These are phyloP conservation scores for Sussaba pulchella DNA, from an alignment of 2,888 invertebrate species.

Conservation along the genomic window DNA sequence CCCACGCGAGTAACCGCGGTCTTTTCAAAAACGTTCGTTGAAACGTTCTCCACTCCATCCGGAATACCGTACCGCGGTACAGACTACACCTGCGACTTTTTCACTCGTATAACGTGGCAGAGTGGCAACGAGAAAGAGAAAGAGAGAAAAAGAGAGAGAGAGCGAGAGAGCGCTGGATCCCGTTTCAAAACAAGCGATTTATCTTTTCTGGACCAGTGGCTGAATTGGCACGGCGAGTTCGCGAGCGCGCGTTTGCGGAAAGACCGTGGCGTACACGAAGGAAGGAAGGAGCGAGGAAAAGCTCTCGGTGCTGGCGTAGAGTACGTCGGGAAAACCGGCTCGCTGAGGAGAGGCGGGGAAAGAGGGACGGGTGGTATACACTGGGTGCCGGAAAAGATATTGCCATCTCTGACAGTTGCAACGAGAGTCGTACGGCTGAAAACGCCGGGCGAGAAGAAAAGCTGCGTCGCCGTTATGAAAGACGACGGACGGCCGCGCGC, in stretches of 20 bases:
- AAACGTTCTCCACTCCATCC: slow-evolving; percentile 42
- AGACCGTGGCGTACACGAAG: slow-evolving; percentile 15
- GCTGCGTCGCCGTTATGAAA: slow-evolving; percentile 37
- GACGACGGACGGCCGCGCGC: no score
- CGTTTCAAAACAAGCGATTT: slow-evolving; percentile 81
- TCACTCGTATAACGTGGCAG: slow-evolving; percentile 26
- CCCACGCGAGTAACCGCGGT: slow-evolving; percentile 36
- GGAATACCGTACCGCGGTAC: slow-evolving; percentile 49
- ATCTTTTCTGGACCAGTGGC: slow-evolving; percentile 80
- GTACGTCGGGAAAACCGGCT: slow-evolving; percentile 75
- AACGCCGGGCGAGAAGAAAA: slow-evolving; percentile 46
- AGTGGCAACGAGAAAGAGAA: slow-evolving; percentile 51
- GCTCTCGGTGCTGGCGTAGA: slow-evolving; percentile 59
- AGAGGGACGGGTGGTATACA: no score
- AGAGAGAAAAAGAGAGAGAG: no score
- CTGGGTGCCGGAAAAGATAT: slow-evolving; percentile 75
- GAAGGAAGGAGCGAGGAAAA: slow-evolving; percentile 36
- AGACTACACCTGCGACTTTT: slow-evolving; percentile 43
- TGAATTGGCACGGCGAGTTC: slow-evolving; percentile 74
- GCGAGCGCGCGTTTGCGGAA: slow-evolving; percentile 5
- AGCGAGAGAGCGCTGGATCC: slow-evolving; percentile 34
- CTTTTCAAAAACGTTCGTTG: slow-evolving; percentile 60
- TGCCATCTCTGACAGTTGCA: slow-evolving; percentile 68
- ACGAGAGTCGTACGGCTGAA: slow-evolving; percentile 47
- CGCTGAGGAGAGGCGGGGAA: no score